Conservation (phyloP, 2,797 vertebrate species). For the Brachyalestes nurse region DNA sequence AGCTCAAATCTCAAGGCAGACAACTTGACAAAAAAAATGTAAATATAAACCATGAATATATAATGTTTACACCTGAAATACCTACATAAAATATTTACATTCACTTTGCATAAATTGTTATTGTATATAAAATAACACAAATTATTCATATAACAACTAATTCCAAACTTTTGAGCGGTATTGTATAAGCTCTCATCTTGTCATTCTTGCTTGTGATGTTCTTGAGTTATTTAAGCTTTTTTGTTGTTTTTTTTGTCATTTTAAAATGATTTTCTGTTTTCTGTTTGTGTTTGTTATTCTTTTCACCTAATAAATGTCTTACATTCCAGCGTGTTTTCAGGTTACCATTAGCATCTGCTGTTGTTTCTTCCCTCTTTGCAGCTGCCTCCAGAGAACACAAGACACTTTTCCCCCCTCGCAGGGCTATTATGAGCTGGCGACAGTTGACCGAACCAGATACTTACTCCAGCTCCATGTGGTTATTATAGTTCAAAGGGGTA, state of each 20-base stretch:
- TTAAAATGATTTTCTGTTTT: background rate
- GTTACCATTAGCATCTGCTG: background rate
- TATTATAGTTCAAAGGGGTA: slow-evolving; percentile 55
- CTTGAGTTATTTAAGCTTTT: background rate
- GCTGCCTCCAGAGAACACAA: background rate
- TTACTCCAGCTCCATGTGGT: slow-evolving; percentile 56
- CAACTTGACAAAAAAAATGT: no score
- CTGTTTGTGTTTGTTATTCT: background rate
- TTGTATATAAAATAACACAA: no score
- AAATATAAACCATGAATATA: no score
- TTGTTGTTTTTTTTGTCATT: background rate
- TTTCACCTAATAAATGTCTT: slow-evolving; percentile 17
- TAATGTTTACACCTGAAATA: no score
- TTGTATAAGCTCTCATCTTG: background rate
- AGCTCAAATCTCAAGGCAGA: no score
- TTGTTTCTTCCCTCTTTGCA: background rate
- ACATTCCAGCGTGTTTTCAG: background rate
- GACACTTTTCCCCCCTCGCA: background rate
- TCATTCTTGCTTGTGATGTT: background rate
- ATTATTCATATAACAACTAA: no score
- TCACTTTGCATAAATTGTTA: no score
- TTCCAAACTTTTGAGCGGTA: no score
- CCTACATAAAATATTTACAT: no score
- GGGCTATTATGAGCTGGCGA: slow-evolving; percentile 16
- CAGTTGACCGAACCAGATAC: slow-evolving; percentile 39